phyloP scores from a whole-genome alignment of 2,797 vertebrate genomes.

The Coreius guichenoti region DNA sequence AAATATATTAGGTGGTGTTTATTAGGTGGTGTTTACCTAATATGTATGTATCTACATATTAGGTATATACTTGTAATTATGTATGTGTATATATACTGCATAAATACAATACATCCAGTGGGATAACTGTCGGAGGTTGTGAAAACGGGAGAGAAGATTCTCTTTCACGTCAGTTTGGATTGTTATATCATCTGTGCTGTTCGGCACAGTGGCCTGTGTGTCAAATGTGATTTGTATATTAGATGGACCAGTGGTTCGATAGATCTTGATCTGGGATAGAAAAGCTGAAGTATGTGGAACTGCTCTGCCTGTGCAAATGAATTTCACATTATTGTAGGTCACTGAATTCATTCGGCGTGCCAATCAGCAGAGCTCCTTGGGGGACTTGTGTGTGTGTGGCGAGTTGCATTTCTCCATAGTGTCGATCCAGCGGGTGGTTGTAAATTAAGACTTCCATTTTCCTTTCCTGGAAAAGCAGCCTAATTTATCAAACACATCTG shows the following conservation, averaged over 20 bases:
- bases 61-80: neutral
- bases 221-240: slow-evolving; percentile 51
- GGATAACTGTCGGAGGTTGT: neutral
- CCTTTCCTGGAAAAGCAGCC: slow-evolving; percentile 56
- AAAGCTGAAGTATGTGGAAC: slow-evolving; percentile 52
- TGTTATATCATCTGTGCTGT: slow-evolving; percentile 17
- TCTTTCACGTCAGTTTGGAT: slow-evolving; percentile 31
- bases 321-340: slow-evolving; percentile 91
- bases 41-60: no score
- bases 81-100: neutral
- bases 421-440: slow-evolving; percentile 66
- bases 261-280: slow-evolving; percentile 51
- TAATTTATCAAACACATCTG: slow-evolving; percentile 44
- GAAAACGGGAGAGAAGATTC: neutral
- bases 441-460: slow-evolving; percentile 81
- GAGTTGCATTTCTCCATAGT: slow-evolving; percentile 80
- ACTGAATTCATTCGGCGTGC: slow-evolving; percentile 95
- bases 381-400: slow-evolving; percentile 77
- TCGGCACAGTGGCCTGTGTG: slow-evolving; percentile 22
- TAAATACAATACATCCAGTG: neutral
- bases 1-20: no score
- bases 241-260: slow-evolving; percentile 39
- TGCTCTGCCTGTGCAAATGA: slow-evolving; percentile 84
- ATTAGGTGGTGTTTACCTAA: no score
- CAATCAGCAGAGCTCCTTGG: slow-evolving; percentile 85